A percentile compares a stretch with the other conserved stretches of the same genome.
Evolutionary conservation across 2,888 invertebrate genomes (phyloP).

Genomic region (Aproaerema taeniolella): DNA sequence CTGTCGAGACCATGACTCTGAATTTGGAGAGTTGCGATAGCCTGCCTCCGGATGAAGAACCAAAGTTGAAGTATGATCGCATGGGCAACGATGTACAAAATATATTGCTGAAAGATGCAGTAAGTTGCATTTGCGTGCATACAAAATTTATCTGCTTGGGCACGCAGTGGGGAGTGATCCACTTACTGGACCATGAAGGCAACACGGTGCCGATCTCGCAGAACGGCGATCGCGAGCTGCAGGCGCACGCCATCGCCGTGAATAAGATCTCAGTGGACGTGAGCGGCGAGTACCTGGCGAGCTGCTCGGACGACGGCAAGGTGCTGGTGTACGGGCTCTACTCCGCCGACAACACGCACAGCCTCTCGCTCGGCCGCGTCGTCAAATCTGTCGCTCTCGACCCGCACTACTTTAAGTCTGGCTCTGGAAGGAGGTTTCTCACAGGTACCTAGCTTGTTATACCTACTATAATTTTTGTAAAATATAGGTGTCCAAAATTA

Average conservation of each 20-base stretch:
- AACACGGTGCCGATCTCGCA: constrained; percentile 80
- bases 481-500: too few species aligned
- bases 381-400: constrained; percentile 93
- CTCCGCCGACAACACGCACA: constrained; percentile 88
- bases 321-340: constrained; percentile 93
- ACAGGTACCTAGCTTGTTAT: constrained; percentile 70
- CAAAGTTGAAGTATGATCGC: constrained; percentile 93
- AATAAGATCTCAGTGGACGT: constrained; percentile 96
- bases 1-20: too few species aligned
- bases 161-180: constrained; percentile 93
- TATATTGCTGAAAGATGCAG: constrained; percentile 89
- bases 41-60: constrained; percentile 79
- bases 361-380: constrained; percentile 85
- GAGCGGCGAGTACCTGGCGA: constrained; percentile 95
- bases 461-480: not conserved
- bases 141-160: constrained; percentile 96
- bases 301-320: constrained; percentile 94
- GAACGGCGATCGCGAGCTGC: constrained; percentile 80
- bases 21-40: constrained; percentile 65
- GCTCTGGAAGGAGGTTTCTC: constrained; percentile 88
- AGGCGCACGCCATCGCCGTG: constrained; percentile 92
- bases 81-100: constrained; percentile 91
- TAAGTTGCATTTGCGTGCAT: constrained; percentile 94
- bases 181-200: constrained; percentile 94
- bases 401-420: constrained; percentile 86